These are phyloP conservation scores for Tetragnatha montana DNA, from an alignment of 2,888 invertebrate species.

Conservation along the genomic window DNA sequence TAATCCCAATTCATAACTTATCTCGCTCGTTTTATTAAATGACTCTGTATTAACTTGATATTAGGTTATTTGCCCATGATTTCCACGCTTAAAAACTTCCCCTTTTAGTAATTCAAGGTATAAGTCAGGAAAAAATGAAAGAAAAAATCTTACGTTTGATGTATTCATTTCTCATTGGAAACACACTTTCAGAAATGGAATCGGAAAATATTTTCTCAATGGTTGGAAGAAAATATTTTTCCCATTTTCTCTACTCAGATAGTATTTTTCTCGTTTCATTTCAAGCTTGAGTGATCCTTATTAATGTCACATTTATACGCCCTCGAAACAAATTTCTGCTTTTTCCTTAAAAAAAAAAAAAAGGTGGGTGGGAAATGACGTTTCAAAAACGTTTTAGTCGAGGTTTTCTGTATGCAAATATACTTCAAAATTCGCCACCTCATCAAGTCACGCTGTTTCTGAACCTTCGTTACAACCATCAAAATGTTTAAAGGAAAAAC, in stretches of 20 bases:
- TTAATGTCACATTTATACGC: slow-evolving; percentile 21
- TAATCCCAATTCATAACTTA: neutral
- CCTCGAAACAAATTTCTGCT: slow-evolving; percentile 35
- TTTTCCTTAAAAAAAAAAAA: neutral
- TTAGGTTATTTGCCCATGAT: neutral
- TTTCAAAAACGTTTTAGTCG: neutral
- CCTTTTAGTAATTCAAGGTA: neutral
- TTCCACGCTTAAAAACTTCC: neutral
- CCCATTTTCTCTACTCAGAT: neutral
- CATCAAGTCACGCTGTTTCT: slow-evolving; percentile 27
- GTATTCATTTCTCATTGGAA: slow-evolving; percentile 24
- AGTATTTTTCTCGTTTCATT: slow-evolving; percentile 19
- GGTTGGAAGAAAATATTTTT: neutral
- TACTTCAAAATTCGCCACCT: slow-evolving; percentile 33
- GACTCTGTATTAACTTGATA: neutral
- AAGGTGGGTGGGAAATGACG: neutral
- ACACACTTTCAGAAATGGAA: slow-evolving; percentile 6
- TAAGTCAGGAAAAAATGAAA: neutral
- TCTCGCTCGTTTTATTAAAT: neutral
- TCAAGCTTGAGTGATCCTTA: slow-evolving; percentile 34
- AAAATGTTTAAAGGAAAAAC: neutral
- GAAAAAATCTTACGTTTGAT: neutral
- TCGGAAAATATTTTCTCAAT: neutral
- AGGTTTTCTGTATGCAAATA: neutral
- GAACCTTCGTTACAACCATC: slow-evolving; percentile 7